These are phyloP conservation scores for Ichneumon xanthorius DNA, from an alignment of 2,888 invertebrate genomes.

Conservation along the genomic window DNA sequence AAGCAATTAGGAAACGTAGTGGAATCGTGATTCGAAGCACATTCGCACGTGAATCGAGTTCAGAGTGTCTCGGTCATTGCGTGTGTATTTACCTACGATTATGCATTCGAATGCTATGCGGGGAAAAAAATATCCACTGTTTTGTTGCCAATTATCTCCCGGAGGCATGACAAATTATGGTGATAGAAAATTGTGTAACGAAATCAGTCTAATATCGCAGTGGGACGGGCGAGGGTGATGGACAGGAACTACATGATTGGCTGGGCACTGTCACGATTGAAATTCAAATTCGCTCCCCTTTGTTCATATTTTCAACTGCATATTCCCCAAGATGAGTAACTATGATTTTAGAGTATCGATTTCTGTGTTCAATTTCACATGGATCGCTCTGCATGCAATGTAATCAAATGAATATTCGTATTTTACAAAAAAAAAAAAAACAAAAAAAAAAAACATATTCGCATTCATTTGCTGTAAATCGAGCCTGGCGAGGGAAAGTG, in stretches of 20 bases:
- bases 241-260: constrained; percentile 28
- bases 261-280: constrained; percentile 21
- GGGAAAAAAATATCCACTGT: not conserved
- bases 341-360: not conserved
- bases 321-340: not conserved
- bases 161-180: not conserved
- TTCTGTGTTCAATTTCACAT: not conserved
- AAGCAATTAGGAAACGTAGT: constrained; percentile 17
- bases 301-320: not conserved
- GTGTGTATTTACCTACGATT: not conserved
- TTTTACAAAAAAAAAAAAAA: not conserved
- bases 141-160: not conserved
- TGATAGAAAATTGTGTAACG: constrained; percentile 37
- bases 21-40: not conserved
- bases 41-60: not conserved
- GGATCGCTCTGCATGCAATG: not conserved
- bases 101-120: not conserved
- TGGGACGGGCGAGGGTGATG: constrained; percentile 46
- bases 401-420: not conserved
- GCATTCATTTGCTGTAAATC: not conserved
- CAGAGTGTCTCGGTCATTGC: not conserved
- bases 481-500: not conserved
- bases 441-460: not conserved
- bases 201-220: constrained; percentile 49
- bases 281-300: constrained; percentile 33